Base-by-base conservation (phyloP, 1,140 invertebrate genomes). In the Marisa cornuarietis region DNA sequence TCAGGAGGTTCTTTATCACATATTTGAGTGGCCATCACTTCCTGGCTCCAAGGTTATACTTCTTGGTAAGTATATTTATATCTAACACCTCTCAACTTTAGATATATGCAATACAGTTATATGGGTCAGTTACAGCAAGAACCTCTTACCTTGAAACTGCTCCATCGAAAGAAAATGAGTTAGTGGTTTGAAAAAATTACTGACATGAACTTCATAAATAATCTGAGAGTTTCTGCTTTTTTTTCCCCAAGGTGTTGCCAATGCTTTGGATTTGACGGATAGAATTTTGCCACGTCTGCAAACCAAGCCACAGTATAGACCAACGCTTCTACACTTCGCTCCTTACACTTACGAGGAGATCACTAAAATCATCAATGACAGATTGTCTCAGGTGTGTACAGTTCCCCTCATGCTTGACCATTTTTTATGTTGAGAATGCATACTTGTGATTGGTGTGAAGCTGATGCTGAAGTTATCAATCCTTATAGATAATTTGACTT, bases 181-280 rank as follows among this genome's bases (percentile, higher is more conserved):
- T 22, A 66, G 9, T 58, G 4, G 16, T 72, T 62, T 1, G 5
- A 63, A n/a, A 16, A 3, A 6, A 62, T 42, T 62, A 26, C 26
- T 71, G 69, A 26, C 18, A 26, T 71, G 18, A 18, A n/a, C 20
- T 71, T 71, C 63, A 62, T 65, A 3, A 71, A 61, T 49, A 42
- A 4, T 42, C 31, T 42, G 31, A 42, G 31, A 42, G 31, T 42
- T 26, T 65, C 65, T 72, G 18, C 31, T 75, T 42, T 83, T 78
- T 61, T 75, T 78, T 63, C 49, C 83, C 83, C 31, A 80, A 91
- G 91, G 91, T 52, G 95, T 99, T 85, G 96, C 98, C 22, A 99
- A 99, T 92, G 95, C 97, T n/a, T 92, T 99, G 76, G 97, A 99
- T 92, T 92, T 99, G 58, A 98, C 97, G 0, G 96, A 98, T 89